These are phyloP conservation scores for Glossophaga mutica DNA, from an alignment of 2,797 vertebrate genomes.

Conservation along the genomic window DNA sequence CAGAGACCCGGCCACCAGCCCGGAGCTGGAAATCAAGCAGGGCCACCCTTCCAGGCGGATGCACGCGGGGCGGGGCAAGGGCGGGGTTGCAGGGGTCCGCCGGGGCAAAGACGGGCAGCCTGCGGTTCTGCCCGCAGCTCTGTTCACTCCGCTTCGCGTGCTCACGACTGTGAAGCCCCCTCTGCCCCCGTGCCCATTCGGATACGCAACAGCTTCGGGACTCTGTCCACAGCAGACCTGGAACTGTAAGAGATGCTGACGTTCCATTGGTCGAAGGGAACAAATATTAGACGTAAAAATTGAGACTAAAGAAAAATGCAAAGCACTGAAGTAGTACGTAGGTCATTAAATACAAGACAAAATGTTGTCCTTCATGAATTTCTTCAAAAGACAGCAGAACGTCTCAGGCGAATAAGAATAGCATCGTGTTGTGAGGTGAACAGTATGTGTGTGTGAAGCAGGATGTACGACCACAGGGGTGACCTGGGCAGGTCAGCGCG, in stretches of 20 bases:
- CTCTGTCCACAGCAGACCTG: not conserved
- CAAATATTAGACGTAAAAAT: not conserved
- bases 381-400: not conserved
- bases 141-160: accelerated
- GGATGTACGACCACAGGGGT: not conserved
- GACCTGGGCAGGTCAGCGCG: not conserved
- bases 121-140: not conserved
- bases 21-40: not conserved
- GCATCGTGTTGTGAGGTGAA: not conserved
- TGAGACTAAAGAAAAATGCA: not conserved
- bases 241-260: not conserved
- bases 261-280: not conserved
- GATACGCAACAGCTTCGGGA: not conserved
- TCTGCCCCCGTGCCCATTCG: not conserved
- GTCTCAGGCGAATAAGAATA: not conserved
- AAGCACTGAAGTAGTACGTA: not conserved
- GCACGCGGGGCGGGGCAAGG: not conserved
- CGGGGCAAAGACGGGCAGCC: not conserved
- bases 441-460: not conserved
- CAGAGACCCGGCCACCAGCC: not conserved
- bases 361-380: not conserved
- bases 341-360: not conserved
- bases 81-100: not conserved
- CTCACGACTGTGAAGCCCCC: not conserved
- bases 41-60: not conserved